Evolutionary conservation across 2,888 invertebrate genomes (phyloP), one percentile per base, ranked within the genome.

Genomic region (Notocelia uddmanniana): DNA sequence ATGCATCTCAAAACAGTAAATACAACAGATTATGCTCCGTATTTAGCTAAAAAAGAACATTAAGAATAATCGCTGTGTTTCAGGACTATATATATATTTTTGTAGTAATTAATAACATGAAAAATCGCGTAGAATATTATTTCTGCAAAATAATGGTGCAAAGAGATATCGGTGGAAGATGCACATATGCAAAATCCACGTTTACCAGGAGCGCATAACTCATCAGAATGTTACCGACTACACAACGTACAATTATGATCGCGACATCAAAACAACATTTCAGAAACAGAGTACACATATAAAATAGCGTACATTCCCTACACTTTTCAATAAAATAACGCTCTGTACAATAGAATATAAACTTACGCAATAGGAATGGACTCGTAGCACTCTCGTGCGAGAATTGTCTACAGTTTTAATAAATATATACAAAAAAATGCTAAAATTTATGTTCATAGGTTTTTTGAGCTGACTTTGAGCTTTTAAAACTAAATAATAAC

Each of bases 381-480:
- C 78, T 78, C 75, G 75, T 73, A 75, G 74, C 72, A 55, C 34
- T 68, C 70, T 67, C 69, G 19, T 48, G 41, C 69, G 71, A 76
- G 60, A 67, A 57, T 54, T 45, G n/a, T 77, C 77, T 78, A 78
- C 75, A 75, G 59, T 68, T 52, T 68, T 69, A 75, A 79, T 80
- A 81, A 79, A 82, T 90, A 90, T 91, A 84, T 90, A 91, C 90
- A 90, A 82, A 76, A 73, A 71, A 64, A 73, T 68, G 55, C 69
- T 73, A 58, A 73, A 74, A 71, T 73, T 80, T 75, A 77, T 75
- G 78, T 77, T 73, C 64, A 74, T 76, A 79, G 70, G 77, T 84
- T 89, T n/a, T 89, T 93, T 93, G 93, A 93, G 93, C 93, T 92
- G 83, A 86, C 88, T 93, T 93, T 93, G 92, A 92, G 92, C 92